A percentile compares a stretch with the other conserved stretches of the same genome.
These are phyloP conservation scores for Helicoverpa assulta DNA, from an alignment of 2,888 invertebrate genomes.

Conservation along the genomic window DNA sequence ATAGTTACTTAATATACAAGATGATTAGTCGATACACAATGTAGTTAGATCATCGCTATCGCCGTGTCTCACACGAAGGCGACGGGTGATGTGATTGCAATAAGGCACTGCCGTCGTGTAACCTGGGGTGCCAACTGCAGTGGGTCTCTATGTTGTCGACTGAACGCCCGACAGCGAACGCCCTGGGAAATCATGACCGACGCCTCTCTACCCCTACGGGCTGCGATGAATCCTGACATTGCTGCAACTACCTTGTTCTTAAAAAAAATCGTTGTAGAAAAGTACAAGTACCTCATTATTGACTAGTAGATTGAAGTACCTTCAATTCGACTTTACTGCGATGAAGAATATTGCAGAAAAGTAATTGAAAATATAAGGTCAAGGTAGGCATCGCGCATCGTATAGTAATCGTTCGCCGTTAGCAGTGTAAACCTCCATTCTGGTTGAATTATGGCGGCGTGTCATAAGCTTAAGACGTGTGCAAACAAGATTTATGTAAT, in stretches of 20 bases:
- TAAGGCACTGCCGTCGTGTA: slow-evolving; percentile 65
- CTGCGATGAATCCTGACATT: slow-evolving; percentile 65
- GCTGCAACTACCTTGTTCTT: slow-evolving; percentile 47
- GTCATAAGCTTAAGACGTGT: slow-evolving; percentile 90
- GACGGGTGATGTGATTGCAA: slow-evolving; percentile 73
- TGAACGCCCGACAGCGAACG: slow-evolving; percentile 77
- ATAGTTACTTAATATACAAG: no score
- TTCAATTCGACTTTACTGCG: no score
- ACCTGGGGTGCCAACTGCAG: slow-evolving; percentile 62
- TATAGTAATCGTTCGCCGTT: slow-evolving; percentile 85
- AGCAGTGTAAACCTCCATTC: slow-evolving; percentile 84
- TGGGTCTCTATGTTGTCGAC: slow-evolving; percentile 64
- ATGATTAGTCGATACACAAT: neutral
- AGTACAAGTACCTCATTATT: neutral
- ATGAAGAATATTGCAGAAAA: neutral
- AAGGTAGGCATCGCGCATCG: slow-evolving; percentile 59
- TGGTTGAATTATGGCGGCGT: slow-evolving; percentile 87
- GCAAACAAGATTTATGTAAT: slow-evolving; percentile 90
- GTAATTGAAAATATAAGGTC: slow-evolving; percentile 31
- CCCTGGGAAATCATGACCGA: slow-evolving; percentile 86
- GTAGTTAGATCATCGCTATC: neutral
- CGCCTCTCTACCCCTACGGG: slow-evolving; percentile 65
- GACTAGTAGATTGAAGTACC: neutral
- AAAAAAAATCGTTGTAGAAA: slow-evolving; percentile 38
- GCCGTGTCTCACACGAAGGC: slow-evolving; percentile 17